Base-by-base conservation (phyloP, 1,140 invertebrate species). In the Bilobella aurantiaca region DNA sequence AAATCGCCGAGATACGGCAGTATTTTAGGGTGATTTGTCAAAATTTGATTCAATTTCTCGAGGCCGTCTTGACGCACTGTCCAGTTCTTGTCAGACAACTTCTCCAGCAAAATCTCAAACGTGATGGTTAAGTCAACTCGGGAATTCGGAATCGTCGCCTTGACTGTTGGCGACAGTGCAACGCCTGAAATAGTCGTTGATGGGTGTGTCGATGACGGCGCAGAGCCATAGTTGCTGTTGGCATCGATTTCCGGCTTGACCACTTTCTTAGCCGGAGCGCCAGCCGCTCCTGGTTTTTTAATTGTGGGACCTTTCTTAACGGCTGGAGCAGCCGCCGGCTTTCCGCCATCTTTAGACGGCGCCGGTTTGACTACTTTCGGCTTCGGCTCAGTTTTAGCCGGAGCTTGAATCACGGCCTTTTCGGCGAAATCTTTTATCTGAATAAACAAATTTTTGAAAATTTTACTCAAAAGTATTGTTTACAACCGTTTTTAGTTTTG, bases 41-140 rank as follows among this genome's bases (percentile, higher is more conserved):
- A 96, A 87, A 18, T 79, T 81, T 57, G 81, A 83, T 5, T 37
- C 29, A 95, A 75, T 79, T 91, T 92, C 68, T 87, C 85, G 23
- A 94, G 76, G 1, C 85, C 89, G 78, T 94, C 91, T 71, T 69
- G 25, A n/a, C 65, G 75, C 60, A 85, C 86, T 81, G 96, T 96
- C 93, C 93, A 97, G 76, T 95, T 93, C 78, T 95, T 96, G 77
- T 96, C 93, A 29, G 83, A 81, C 64, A 98, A 79, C 77, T 96
- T 90, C 46, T 82, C 84, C 0, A 96, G 77, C 0, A 96, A 76
- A 0, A 83, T 76, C 64, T 91, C 87, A 49, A 97, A 87, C 73
- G 88, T 86, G n/a, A 83, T 81, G 65, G 87, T 87, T 59, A 97
- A 90, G 75, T 96, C 93, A 14, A 86, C 83, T 34, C 90, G 78